These are phyloP conservation scores for Oxystoma pomonae DNA, from an alignment of 2,888 invertebrate species.

Conservation along the genomic window DNA sequence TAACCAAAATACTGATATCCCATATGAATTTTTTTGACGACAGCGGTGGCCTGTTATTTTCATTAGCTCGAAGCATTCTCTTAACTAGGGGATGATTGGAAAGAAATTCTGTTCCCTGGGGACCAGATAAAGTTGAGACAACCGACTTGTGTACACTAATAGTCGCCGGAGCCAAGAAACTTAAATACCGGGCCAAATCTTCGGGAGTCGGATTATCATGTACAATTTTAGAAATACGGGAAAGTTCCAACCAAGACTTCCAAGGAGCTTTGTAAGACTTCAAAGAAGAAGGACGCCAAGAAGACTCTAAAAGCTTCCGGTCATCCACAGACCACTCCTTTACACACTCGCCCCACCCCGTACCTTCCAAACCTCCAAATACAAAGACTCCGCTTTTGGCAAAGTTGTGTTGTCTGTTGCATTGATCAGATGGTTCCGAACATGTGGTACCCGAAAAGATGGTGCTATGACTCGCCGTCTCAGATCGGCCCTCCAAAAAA, in stretches of 20 bases:
- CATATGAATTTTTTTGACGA: neutral
- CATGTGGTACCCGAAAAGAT: neutral
- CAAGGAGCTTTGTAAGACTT: neutral
- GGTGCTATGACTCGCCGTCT: neutral
- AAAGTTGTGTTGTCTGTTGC: too few species aligned
- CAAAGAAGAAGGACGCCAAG: neutral
- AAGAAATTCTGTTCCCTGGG: neutral
- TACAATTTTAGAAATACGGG: too few species aligned
- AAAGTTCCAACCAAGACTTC: neutral
- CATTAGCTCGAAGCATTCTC: neutral
- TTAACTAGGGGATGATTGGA: neutral
- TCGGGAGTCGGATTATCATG: neutral
- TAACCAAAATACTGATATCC: neutral
- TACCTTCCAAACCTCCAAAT: neutral
- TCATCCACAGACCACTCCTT: neutral
- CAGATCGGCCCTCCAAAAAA: constrained; percentile 31
- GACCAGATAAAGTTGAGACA: neutral
- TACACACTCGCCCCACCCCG: neutral
- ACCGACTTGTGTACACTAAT: neutral
- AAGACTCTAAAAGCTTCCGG: neutral
- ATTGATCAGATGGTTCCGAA: neutral
- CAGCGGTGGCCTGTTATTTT: neutral
- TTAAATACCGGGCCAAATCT: neutral
- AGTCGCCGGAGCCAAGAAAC: neutral
- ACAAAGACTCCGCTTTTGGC: too few species aligned